Conservation (phyloP, 1,140 invertebrate genomes). For the Grapholita molesta region DNA sequence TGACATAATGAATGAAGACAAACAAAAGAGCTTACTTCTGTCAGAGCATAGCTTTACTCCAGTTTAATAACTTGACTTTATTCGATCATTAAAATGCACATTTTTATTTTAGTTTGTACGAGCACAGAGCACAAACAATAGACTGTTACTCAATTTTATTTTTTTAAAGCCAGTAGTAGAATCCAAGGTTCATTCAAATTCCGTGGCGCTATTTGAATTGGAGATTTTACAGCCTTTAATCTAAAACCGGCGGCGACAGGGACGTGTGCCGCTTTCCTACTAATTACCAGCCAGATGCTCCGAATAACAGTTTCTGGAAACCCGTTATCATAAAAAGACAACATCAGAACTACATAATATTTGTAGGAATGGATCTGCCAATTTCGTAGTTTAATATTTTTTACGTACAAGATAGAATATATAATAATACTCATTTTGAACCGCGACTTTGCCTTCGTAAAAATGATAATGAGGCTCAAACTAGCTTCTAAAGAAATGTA, state of each 20-base stretch:
- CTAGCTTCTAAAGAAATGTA: too few relatives aligned
- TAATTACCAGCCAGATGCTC: conserved; percentile 52
- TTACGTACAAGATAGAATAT: too few relatives aligned
- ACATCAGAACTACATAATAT: not conserved
- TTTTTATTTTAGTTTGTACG: too few relatives aligned
- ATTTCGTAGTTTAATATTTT: not conserved
- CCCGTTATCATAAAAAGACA: not conserved
- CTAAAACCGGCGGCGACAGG: conserved; percentile 55
- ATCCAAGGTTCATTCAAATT: conserved; percentile 58
- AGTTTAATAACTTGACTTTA: too few relatives aligned
- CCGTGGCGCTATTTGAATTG: conserved; percentile 66
- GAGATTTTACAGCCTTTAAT: conserved; percentile 71
- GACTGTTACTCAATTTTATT: not conserved
- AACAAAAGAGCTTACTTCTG: too few relatives aligned
- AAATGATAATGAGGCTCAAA: too few relatives aligned
- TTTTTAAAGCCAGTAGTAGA: conserved; percentile 37
- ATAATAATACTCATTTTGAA: too few relatives aligned
- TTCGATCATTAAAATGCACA: too few relatives aligned
- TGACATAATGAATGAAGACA: too few relatives aligned
- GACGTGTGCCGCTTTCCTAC: conserved; percentile 54
- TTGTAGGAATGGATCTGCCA: not conserved
- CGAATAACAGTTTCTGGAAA: conserved; percentile 1
- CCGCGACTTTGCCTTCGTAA: too few relatives aligned
- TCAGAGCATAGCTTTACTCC: too few relatives aligned
- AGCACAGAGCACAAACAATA: too few relatives aligned